Conservation (phyloP, 2,888 invertebrate genomes). For the Lochmaea capreae region DNA sequence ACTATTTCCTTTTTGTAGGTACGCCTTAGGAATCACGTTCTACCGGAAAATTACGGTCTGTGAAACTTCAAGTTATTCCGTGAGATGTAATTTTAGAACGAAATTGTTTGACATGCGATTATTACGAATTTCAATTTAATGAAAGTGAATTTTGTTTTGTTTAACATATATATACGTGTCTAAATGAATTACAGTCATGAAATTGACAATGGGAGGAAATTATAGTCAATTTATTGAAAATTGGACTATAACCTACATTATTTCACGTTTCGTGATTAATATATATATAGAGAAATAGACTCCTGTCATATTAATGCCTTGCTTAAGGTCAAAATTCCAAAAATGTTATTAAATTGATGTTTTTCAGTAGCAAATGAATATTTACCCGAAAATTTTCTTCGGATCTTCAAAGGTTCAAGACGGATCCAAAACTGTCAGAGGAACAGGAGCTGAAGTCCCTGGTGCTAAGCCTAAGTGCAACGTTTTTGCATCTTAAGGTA, state of each 20-base stretch:
- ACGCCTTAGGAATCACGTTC: slow-evolving; percentile 45
- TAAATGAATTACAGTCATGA: slow-evolving; percentile 33
- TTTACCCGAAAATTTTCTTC: no score
- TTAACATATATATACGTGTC: slow-evolving; percentile 34
- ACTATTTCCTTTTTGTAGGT: neutral
- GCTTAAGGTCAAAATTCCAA: no score
- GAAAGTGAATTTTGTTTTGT: slow-evolving; percentile 41
- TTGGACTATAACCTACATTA: neutral
- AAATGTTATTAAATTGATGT: no score
- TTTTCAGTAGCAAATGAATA: no score
- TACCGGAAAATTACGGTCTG: slow-evolving; percentile 62
- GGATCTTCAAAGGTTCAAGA: no score
- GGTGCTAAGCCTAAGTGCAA: no score
- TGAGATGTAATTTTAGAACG: slow-evolving; percentile 55
- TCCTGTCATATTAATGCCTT: neutral
- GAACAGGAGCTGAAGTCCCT: no score
- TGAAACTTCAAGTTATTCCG: slow-evolving; percentile 61
- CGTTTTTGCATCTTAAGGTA: no score
- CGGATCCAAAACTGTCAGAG: no score
- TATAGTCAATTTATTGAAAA: slow-evolving; percentile 14
- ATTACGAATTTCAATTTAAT: slow-evolving; percentile 42
- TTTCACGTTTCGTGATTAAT: neutral
- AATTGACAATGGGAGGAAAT: slow-evolving; percentile 22
- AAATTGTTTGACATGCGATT: slow-evolving; percentile 50
- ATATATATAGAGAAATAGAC: neutral